Base-by-base conservation (phyloP, 2,113 vertebrate genomes). In the Crypturellus undulatus region DNA sequence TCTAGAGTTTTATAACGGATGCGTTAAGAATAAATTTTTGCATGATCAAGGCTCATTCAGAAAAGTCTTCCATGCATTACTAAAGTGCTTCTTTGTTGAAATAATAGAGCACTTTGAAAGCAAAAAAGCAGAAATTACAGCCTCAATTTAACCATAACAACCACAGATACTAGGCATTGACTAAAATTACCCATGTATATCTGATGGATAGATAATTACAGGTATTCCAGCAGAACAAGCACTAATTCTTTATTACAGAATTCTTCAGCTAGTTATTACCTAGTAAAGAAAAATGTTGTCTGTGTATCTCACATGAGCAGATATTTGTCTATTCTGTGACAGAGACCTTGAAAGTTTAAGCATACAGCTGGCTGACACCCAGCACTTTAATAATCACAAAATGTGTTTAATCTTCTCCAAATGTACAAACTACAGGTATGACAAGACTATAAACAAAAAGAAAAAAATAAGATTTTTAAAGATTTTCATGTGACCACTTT, bases 181-280 rank as follows among this genome's bases (percentile, higher is more conserved):
- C 65, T 94, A 76, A 94, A 97, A 87, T 71, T 94, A 92, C 49
- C 68, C 92, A 56, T 56, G 77, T 92, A 79, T 3, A 88, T 84
- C 79, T 95, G 70, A 91, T 89, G n/a, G 42, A 36, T 22, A 70
- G 63, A 79, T 90, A 95, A 96, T 94, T 94, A 92, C 25, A 95
- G 77, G 45, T 95, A 49, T 26, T 87, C 77, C 91, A 22, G 80
- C 25, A 81, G 65, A 92, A 47, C 25, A 93, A 78, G 14, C 51
- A 64, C 17, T 80, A 73, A 86, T 86, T 64, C 56, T 90, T 90
- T 81, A 75, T 22, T 25, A 43, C 15, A 43, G 62, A 84, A 81
- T 89, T 91, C 17, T 47, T 89, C 52, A 64, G 20, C 12, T 38
- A 80, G 26, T 34, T 81, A 75, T 81, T 92, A 84, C 43, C 15